Evolutionary conservation across 2,113 vertebrate species (phyloP).

Genomic region (Vulpes vulpes): DNA sequence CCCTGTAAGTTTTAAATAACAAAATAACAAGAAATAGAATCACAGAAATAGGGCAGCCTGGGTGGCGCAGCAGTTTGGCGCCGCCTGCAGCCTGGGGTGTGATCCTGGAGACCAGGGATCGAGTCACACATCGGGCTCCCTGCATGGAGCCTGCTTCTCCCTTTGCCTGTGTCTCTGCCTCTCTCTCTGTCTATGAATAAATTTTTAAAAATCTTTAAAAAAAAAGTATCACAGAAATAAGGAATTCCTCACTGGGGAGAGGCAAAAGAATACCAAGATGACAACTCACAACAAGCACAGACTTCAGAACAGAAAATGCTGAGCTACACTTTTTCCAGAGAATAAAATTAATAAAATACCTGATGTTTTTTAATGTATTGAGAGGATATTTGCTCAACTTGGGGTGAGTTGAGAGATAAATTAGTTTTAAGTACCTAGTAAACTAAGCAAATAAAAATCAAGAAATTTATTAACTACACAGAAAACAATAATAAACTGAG

Average conservation of each 20-base stretch:
- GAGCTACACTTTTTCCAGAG: background rate
- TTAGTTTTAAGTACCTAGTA: constrained; percentile 34
- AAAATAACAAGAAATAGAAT: constrained; percentile 1
- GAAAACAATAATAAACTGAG: background rate
- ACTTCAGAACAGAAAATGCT: background rate
- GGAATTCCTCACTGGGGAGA: background rate
- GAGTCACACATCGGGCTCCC: too few relatives aligned
- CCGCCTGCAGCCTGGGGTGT: too few relatives aligned
- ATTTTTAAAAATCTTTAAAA: background rate
- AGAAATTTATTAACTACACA: constrained; percentile 20
- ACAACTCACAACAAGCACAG: background rate
- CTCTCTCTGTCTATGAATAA: too few relatives aligned
- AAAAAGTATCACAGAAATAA: background rate
- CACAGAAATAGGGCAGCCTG: background rate
- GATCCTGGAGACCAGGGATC: too few relatives aligned
- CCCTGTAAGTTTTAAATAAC: background rate
- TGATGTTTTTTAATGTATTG: constrained; percentile 16
- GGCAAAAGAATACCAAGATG: background rate
- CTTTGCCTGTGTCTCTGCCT: too few relatives aligned
- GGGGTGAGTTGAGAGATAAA: background rate
- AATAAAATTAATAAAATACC: constrained; percentile 32
- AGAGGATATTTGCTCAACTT: constrained; percentile 7
- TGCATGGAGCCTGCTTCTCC: too few relatives aligned
- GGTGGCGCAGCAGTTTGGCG: too few relatives aligned
- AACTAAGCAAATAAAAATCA: constrained; percentile 49